Percentiles rank a stretch among this genome's conserved stretches.
These are phyloP conservation scores for Idaea straminata DNA, from an alignment of 2,888 invertebrate genomes.

Conservation along the genomic window DNA sequence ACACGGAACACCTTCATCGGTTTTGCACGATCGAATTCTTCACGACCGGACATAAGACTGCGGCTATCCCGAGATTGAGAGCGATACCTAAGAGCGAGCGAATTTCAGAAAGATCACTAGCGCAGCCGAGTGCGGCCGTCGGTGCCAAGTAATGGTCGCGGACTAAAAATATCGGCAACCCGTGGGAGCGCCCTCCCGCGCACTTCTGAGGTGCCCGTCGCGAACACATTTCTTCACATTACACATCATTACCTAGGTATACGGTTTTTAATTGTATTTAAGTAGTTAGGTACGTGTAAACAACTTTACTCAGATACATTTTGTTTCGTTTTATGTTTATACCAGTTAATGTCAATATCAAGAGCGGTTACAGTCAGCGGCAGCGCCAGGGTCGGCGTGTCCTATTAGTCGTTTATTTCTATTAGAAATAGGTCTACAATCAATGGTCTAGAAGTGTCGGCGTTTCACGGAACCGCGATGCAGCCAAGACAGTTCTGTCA, in stretches of 20 bases:
- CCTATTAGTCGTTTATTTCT: neutral
- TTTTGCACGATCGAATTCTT: constrained; percentile 45
- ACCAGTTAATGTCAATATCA: neutral
- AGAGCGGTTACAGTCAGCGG: neutral
- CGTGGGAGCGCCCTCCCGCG: constrained; percentile 81
- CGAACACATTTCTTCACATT: constrained; percentile 73
- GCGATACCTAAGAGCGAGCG: constrained; percentile 68
- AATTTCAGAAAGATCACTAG: constrained; percentile 77
- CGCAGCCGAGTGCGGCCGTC: constrained; percentile 77
- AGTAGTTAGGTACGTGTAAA: neutral
- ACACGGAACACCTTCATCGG: constrained; percentile 24
- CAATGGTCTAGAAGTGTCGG: neutral
- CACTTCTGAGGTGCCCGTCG: constrained; percentile 69
- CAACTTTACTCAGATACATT: neutral
- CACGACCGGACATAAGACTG: constrained; percentile 60
- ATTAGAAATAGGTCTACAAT: too few relatives aligned
- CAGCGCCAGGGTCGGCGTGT: neutral
- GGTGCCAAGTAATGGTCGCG: constrained; percentile 83
- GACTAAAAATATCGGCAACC: constrained; percentile 84
- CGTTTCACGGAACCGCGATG: constrained; percentile 45
- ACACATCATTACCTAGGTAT: constrained; percentile 45
- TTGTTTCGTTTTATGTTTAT: neutral
- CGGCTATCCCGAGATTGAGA: constrained; percentile 68
- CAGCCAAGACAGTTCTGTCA: constrained; percentile 75
- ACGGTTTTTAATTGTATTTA: neutral